Evolutionary conservation across 2,113 vertebrate genomes (phyloP).

Genomic region (Drymodes brunneopygia): DNA sequence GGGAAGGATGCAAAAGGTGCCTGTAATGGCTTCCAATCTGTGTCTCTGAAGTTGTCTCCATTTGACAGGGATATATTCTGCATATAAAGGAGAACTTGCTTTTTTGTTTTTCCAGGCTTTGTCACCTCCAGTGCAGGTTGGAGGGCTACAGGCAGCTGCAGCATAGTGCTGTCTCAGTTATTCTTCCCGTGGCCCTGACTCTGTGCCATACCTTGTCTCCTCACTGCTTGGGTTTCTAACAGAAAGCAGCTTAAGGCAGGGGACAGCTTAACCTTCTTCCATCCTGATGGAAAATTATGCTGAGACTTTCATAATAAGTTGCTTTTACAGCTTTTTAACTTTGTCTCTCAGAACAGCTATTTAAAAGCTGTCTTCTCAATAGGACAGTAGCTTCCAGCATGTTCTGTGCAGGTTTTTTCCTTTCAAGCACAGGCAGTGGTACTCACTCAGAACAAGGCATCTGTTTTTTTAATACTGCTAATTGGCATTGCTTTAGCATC

Average conservation of each 20-base stretch:
- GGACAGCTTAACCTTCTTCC: constrained; percentile 58
- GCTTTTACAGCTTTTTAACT: constrained; percentile 55
- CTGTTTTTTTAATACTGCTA: constrained; percentile 50
- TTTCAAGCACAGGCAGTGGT: constrained; percentile 5
- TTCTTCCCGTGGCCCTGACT: not conserved
- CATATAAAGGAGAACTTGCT: not conserved
- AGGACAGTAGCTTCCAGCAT: constrained; percentile 46
- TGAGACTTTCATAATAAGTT: constrained; percentile 53
- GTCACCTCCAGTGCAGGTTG: not conserved
- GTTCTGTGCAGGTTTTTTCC: not conserved
- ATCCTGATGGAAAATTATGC: constrained; percentile 47
- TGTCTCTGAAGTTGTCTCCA: not conserved
- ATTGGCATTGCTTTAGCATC: constrained; percentile 56
- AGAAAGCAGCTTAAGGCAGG: constrained; percentile 50
- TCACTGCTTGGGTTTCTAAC: not conserved
- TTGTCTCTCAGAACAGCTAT: constrained; percentile 29
- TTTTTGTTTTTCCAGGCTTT: not conserved
- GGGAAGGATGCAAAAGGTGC: not conserved
- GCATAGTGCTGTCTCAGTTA: not conserved
- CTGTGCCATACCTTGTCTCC: not conserved
- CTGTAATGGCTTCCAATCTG: not conserved
- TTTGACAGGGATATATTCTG: not conserved
- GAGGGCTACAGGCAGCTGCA: not conserved
- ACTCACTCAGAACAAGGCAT: constrained; percentile 22
- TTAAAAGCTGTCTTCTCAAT: constrained; percentile 50